A percentile compares a stretch with the other conserved stretches of the same genome.
These are phyloP conservation scores for Myocastor coypus DNA, from an alignment of 2,113 vertebrate genomes.

Conservation along the genomic window DNA sequence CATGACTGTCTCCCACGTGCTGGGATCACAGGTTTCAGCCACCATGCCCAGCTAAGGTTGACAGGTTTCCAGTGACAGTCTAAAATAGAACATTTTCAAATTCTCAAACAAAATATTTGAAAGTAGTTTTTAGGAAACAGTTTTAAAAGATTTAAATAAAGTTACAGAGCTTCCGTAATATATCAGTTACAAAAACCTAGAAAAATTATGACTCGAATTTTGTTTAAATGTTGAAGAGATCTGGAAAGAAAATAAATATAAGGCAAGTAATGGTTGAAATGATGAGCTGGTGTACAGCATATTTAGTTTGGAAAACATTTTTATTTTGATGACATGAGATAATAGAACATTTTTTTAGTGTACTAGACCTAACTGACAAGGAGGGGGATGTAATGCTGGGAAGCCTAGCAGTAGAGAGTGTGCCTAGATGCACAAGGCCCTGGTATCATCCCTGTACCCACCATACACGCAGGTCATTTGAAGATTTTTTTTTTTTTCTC, in stretches of 20 bases:
- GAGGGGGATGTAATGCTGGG: not conserved
- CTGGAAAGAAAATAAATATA: constrained; percentile 22
- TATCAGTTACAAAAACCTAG: constrained; percentile 13
- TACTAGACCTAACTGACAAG: not conserved
- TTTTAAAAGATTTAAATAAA: constrained; percentile 19
- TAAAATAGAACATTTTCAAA: not conserved
- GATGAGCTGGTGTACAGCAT: not conserved
- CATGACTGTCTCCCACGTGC: not conserved
- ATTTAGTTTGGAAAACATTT: constrained; percentile 35
- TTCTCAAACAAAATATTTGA: not conserved
- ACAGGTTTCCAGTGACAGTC: constrained; percentile 13
- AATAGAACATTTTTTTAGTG: not conserved
- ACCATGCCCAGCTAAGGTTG: not conserved
- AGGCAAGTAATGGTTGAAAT: constrained; percentile 37
- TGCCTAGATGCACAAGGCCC: not conserved
- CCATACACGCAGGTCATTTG: not conserved
- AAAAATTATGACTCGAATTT: constrained; percentile 58
- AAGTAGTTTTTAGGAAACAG: constrained; percentile 11
- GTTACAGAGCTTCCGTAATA: not conserved
- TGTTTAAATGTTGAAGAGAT: not conserved
- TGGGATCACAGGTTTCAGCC: not conserved
- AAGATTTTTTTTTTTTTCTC: not conserved
- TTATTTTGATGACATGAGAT: constrained; percentile 21
- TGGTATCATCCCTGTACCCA: not conserved
- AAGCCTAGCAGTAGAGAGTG: not conserved